These are phyloP conservation scores for Odocoileus virginianus DNA, from an alignment of 2,113 vertebrate species.

Conservation along the genomic window DNA sequence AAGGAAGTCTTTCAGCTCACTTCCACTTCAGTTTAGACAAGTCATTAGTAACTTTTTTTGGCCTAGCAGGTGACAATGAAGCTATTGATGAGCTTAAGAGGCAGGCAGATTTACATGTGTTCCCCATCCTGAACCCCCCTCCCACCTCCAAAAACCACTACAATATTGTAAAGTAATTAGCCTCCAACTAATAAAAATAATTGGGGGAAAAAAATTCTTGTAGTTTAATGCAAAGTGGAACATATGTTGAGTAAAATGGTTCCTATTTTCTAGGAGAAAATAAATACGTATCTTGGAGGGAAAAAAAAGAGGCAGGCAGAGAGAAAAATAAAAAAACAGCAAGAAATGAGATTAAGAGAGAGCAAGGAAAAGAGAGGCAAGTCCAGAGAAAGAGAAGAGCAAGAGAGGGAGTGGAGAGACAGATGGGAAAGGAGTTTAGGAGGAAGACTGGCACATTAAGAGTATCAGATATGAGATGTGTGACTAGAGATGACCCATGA, in stretches of 20 bases:
- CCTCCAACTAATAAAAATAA: no score
- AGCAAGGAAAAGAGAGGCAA: background rate
- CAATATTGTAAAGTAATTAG: no score
- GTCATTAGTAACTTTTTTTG: background rate
- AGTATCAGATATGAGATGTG: background rate
- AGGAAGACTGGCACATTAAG: background rate
- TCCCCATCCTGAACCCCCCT: no score
- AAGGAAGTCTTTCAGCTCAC: background rate
- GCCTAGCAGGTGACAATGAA: background rate
- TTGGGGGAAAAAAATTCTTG: background rate
- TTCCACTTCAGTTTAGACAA: background rate
- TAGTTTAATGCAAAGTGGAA: background rate
- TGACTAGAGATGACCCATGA: background rate
- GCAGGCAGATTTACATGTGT: background rate
- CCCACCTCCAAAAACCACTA: no score
- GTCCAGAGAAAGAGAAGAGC: background rate
- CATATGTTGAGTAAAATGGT: background rate
- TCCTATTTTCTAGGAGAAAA: constrained; percentile 22
- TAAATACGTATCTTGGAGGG: background rate
- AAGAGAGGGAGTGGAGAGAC: background rate
- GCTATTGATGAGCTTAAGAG: background rate
- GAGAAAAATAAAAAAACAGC: background rate
- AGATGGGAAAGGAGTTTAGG: background rate
- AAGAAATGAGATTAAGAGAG: background rate
- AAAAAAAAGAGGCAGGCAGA: background rate